These are phyloP conservation scores for Camptogramma bilineatum DNA, from an alignment of 2,888 invertebrate genomes.

Conservation along the genomic window DNA sequence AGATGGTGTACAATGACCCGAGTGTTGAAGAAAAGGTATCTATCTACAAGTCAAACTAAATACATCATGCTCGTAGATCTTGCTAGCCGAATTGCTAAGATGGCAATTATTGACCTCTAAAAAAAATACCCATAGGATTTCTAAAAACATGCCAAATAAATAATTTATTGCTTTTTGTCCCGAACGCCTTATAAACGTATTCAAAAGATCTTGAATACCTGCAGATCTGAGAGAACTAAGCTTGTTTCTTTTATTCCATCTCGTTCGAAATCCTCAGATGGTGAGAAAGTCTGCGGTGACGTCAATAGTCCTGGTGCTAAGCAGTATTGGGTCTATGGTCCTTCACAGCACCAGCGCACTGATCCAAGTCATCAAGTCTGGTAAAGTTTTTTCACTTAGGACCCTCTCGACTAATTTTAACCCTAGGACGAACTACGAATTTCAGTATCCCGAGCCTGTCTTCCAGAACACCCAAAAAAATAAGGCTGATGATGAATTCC, in stretches of 20 bases:
- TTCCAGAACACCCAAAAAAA: too few relatives aligned
- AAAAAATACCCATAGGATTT: too few relatives aligned
- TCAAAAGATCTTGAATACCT: background rate
- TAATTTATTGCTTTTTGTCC: too few relatives aligned
- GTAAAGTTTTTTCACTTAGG: conserved; percentile 9
- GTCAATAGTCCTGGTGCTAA: conserved; percentile 24
- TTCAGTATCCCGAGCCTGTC: too few relatives aligned
- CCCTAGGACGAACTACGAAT: background rate
- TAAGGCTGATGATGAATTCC: conserved; percentile 37
- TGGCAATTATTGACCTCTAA: too few relatives aligned
- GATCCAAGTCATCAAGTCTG: conserved; percentile 28
- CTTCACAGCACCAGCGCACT: conserved; percentile 27
- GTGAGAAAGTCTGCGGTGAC: conserved; percentile 27
- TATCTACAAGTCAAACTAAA: too few relatives aligned
- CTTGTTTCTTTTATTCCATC: background rate
- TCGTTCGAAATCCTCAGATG: conserved; percentile 11
- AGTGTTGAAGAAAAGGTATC: conserved; percentile 19
- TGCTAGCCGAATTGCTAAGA: too few relatives aligned
- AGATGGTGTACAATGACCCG: conserved; percentile 32
- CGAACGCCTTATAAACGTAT: too few relatives aligned
- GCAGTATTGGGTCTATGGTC: conserved; percentile 20
- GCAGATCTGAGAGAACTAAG: background rate
- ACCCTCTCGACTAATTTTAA: background rate
- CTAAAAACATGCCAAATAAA: too few relatives aligned
- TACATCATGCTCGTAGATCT: too few relatives aligned